Percentiles rank a stretch among this genome's conserved stretches.
These are phyloP conservation scores for Campoletis sonorensis DNA, from an alignment of 1,140 invertebrate species.

Conservation along the genomic window DNA sequence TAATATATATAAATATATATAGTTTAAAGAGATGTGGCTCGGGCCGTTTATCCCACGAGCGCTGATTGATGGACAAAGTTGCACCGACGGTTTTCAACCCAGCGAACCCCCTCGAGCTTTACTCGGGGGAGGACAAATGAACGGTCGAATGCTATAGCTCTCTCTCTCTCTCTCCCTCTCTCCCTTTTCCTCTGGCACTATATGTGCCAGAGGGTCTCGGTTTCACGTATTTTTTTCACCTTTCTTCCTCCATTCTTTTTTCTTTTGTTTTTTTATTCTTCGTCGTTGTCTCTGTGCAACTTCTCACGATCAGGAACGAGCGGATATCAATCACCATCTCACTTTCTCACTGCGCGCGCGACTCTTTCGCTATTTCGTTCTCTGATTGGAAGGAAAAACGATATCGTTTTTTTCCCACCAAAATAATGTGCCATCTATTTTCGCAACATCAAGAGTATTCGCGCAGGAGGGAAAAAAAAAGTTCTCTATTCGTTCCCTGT, in stretches of 20 bases:
- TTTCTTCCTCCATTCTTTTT: not conserved
- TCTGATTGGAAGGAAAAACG: no score
- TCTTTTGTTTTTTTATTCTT: not conserved
- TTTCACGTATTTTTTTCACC: not conserved
- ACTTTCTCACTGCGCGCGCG: not conserved
- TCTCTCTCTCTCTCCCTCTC: slow-evolving; percentile 36
- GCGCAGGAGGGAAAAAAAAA: no score
- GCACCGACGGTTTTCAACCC: slow-evolving; percentile 23
- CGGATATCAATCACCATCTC: not conserved
- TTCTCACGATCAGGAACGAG: not conserved
- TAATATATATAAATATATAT: not conserved
- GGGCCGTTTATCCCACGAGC: slow-evolving; percentile 55
- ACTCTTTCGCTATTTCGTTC: no score
- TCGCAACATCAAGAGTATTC: no score
- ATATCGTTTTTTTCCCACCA: no score
- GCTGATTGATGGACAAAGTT: slow-evolving; percentile 59
- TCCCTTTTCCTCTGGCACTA: slow-evolving; percentile 27
- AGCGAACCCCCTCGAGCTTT: slow-evolving; percentile 27
- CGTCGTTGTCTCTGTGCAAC: not conserved
- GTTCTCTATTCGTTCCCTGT: no score
- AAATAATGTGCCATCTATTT: no score
- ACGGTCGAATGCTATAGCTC: slow-evolving; percentile 40
- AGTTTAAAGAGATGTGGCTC: slow-evolving; percentile 8
- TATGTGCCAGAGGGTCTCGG: not conserved
- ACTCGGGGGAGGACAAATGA: slow-evolving; percentile 44